Evolutionary conservation across 2,113 vertebrate genomes (phyloP), one percentile per base, ranked within the genome.

Genomic region (Passer domesticus): DNA sequence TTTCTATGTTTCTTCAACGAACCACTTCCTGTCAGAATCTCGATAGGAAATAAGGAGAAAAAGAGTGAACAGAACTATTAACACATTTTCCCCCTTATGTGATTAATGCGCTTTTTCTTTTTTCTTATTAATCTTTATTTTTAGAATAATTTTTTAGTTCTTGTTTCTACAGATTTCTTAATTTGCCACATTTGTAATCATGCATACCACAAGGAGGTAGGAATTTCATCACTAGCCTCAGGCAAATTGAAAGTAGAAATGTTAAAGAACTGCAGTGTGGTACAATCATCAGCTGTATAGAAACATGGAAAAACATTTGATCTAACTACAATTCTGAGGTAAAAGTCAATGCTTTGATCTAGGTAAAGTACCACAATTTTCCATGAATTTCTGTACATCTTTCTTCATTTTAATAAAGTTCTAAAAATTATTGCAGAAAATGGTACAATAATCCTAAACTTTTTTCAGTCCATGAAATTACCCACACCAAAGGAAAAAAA

Each of bases 51-150:
- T 85, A 87, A 66, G 68, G 25, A 28, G 2, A 80, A 90, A 90
- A 68, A 33, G 6, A 70, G 14, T 46, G 39, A 88, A 60, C 1
- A 64, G n/a, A 74, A 8, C 7, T 4, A 67, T 39, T 74, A 80
- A 53, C 6, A 11, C 11, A 13, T 75, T 72, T 28, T 2, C 5
- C 4, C 15, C 6, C 8, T 3, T 2, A 10, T 52, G 8, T 11
- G 27, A 63, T 52, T 67, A 25, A 13, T 22, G 7, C 31, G 5
- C 3, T 49, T 77, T n/a, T 3, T 16, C 19, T 68, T 37, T 46
- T 78, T 68, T 19, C 24, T 64, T 50, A 44, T 53, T 66, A 63
- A 4, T 81, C 19, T 90, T 63, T 79, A 11, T 0, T 72, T 69
- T 44, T 44, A 44, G 9, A 46, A 66, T 10, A 33, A 7, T 2